Conservation (phyloP, 2,113 vertebrate species). For the Salvator merianae region DNA sequence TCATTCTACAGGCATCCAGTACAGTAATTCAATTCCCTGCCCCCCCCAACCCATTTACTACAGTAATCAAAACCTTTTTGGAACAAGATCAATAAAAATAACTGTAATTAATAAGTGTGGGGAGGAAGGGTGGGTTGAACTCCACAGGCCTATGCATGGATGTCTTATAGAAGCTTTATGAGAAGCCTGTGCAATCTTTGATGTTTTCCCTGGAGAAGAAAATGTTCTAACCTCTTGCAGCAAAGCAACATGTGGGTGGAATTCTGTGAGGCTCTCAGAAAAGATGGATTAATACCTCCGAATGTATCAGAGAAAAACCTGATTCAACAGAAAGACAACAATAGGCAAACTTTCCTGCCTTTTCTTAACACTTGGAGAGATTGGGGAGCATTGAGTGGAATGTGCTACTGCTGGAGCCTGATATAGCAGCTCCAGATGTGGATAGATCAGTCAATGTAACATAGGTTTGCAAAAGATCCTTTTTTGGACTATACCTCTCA, state of each 20-base stretch:
- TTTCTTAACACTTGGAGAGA: neutral
- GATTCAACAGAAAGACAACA: constrained; percentile 25
- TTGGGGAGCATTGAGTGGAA: neutral
- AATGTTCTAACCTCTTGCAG: constrained; percentile 36
- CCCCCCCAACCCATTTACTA: constrained; percentile 46
- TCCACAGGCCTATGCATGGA: constrained; percentile 20
- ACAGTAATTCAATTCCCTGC: constrained; percentile 36
- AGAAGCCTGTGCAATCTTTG: constrained; percentile 40
- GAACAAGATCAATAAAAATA: constrained; percentile 60
- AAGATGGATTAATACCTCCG: constrained; percentile 17
- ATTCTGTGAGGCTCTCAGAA: constrained; percentile 35
- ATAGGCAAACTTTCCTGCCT: neutral
- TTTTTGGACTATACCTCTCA: neutral
- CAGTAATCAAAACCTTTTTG: constrained; percentile 57
- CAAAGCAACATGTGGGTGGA: constrained; percentile 53
- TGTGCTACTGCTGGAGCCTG: neutral
- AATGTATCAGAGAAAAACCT: constrained; percentile 44
- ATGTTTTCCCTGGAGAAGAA: constrained; percentile 44
- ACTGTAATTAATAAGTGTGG: constrained; percentile 52
- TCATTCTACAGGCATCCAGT: constrained; percentile 60
- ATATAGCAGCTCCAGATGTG: neutral
- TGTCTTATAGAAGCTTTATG: constrained; percentile 57
- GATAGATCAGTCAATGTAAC: neutral
- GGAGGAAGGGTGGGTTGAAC: constrained; percentile 13
- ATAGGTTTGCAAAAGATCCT: neutral